Base-by-base conservation (phyloP, 2,888 invertebrate genomes). In the Diaperis boleti region DNA sequence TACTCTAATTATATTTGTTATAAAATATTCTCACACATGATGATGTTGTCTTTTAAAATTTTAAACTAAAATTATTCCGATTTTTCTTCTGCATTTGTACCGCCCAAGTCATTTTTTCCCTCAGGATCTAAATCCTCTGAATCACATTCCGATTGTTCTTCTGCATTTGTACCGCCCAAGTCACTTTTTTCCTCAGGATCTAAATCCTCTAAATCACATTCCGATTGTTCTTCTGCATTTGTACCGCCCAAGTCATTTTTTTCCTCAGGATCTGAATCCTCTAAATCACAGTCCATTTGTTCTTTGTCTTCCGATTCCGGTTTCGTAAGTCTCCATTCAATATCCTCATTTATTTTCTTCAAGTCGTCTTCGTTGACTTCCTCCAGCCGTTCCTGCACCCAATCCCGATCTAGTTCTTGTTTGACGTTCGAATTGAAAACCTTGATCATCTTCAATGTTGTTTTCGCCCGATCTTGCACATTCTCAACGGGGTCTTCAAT, bases 401-500 rank as follows among this genome's bases (percentile, higher is more conserved):
- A 78, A 1, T 64, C 18, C 62, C 69, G 66, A 8, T 69, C 55
- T n/a, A 76, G 13, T 69, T 78, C 78, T 10, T 63, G 35, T 3
- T 61, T 52, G 6, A 80, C 17, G 8, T 59, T 62, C 2, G 65
- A 56, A 3, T 70, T 61, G 33, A 79, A 77, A 2, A 68, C 31
- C 29, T 66, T 64, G 17, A 79, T 72, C 42, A 71, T 71, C 5
- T 63, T 67, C 22, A 80, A 55, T 13, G 74, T 74, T 50, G 69
- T 69, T 11, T 74, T 75, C 0, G 77, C 72, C 14, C 74, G 66
- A 2, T 74, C 70, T 60, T 73, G 73, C 5, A 80, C 71, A 62
- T 79, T 80, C 20, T 73, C 69, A 3, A 76, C 75, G n/a, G 67
- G 69, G 68, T 80, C 79, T 20, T 73, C 69, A 2, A 71, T 66